Evolutionary conservation across 2,888 invertebrate species (phyloP), one percentile per base, ranked within the genome.

Genomic region (Cenopis cana): DNA sequence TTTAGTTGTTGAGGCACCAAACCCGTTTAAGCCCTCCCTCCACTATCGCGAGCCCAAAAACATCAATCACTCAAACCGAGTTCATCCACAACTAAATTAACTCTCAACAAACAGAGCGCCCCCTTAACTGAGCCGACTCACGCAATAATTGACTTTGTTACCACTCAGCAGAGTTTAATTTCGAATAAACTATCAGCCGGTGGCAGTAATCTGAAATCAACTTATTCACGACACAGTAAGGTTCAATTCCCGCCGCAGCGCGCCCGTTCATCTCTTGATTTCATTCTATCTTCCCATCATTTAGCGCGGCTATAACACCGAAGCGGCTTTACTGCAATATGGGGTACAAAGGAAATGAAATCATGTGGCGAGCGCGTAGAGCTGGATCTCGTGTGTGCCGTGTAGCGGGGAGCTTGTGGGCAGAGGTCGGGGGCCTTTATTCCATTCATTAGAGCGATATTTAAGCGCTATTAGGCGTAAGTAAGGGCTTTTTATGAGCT

Each of bases 71-170:
- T 89, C 89, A 87, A 87, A 89, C 87, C 82, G 85, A 89, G 86
- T 90, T 91, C 89, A 91, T 91, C 90, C 89, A 81, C 88, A 91
- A 91, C 92, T 89, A 91, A 91, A 92, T 92, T 92, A 91, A 90
- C 91, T 89, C 85, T 82, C 82, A 79, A 84, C 87, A 89, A 89
- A 88, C 85, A 82, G 80, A 76, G 61, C 78, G 77, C 83, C 80
- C 88, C 89, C 88, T 85, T 86, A 86, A 85, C 77, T 68, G 73
- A 65, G 57, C 71, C 57, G 18, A 24, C 66, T 24, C 80, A 74
- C 67, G 55, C 77, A 64, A 86, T 80, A 82, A 81, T 74, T 77
- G 74, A 82, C 87, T 81, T 77, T 88, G 82, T 75, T 62, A 18
- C 55, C 20, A 41, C 46, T 17, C 11, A 46, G 61, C 75, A 85